Evolutionary conservation across 2,888 invertebrate species (phyloP), one percentile per base, ranked within the genome.

Genomic region (Nomada lathburiana): DNA sequence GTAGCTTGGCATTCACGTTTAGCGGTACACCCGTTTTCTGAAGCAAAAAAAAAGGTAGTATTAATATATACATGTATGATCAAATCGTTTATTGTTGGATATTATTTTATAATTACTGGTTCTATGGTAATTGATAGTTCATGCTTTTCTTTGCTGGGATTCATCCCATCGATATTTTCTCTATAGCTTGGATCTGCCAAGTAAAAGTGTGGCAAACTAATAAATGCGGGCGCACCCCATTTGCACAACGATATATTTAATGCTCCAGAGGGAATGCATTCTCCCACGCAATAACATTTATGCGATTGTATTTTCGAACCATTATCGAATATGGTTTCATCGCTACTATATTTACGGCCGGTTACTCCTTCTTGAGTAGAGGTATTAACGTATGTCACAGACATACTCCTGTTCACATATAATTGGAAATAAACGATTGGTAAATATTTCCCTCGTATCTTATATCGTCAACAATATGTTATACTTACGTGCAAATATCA

Each of bases 131-230:
- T 90, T 13, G 93, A 93, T 93, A 97, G 96, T 91, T 96, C 95
- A 94, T 98, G 97, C 77, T 95, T 93, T 0, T 95, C 94, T 68
- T 95, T 94, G 0, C 95, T 94, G 0, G 98, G 97, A 0, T 94
- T 91, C 90, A 98, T 93, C 0, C 98, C 98, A 0, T 94, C 94
- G 0, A 98, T 94, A 55, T 95, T 95, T 75, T 95, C 90, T 13
- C 94, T 91, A 90, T 97, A 98, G 83, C 94, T 94, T 0, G 95
- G 95, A 93, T 97, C 97, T 0, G 96, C 96, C 89, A 96, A 93
- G 86, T 96, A 96, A 94, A 98, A 98, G 93, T 98, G 98, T 0
- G 98, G 98, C 88, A 96, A 96, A 0, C 97, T 97, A 36, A 97
- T 95, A 93, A 96, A 97, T 18, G 97, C 97, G 0, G 98, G 98